phyloP scores from a whole-genome alignment of 2,797 vertebrate species.

The Neosilurus hyrtlii region DNA sequence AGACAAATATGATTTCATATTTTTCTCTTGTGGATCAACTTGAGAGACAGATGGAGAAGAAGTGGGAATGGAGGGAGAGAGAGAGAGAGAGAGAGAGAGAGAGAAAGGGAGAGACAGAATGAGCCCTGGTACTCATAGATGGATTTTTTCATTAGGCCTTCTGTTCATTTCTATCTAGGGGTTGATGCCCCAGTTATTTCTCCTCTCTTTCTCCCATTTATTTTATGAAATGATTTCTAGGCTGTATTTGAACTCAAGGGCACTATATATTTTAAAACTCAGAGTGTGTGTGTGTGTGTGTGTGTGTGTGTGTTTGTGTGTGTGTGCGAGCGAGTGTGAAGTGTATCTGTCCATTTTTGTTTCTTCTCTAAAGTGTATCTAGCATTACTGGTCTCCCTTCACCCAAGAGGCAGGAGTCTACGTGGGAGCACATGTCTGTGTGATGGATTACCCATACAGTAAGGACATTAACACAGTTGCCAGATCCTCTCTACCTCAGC shows the following conservation, averaged over 20 bases:
- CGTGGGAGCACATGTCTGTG: conserved; percentile 38
- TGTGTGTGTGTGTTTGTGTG: too few relatives aligned
- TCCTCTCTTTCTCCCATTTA: conserved; percentile 26
- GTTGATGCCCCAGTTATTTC: conserved; percentile 12
- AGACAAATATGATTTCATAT: background rate
- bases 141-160: conserved; percentile 34
- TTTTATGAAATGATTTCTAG: conserved; percentile 38
- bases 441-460: conserved; percentile 67
- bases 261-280: conserved; percentile 44
- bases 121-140: conserved; percentile 16
- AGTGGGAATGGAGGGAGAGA: background rate
- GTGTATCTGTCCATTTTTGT: conserved; percentile 26
- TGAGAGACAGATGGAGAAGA: conserved; percentile 5
- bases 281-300: conserved; percentile 1
- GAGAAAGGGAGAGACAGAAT: background rate
- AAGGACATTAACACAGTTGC: conserved; percentile 67
- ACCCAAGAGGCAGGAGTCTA: conserved; percentile 39
- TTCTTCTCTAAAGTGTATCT: conserved; percentile 26
- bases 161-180: conserved; percentile 55
- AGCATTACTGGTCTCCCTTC: conserved; percentile 18
- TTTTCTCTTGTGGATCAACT: background rate
- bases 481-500: conserved; percentile 71
- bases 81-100: background rate
- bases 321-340: too few relatives aligned
- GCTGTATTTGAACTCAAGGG: conserved; percentile 33